Evolutionary conservation across 2,113 vertebrate species (phyloP), one percentile per base, ranked within the genome.

Genomic region (Tachysurus vachellii): DNA sequence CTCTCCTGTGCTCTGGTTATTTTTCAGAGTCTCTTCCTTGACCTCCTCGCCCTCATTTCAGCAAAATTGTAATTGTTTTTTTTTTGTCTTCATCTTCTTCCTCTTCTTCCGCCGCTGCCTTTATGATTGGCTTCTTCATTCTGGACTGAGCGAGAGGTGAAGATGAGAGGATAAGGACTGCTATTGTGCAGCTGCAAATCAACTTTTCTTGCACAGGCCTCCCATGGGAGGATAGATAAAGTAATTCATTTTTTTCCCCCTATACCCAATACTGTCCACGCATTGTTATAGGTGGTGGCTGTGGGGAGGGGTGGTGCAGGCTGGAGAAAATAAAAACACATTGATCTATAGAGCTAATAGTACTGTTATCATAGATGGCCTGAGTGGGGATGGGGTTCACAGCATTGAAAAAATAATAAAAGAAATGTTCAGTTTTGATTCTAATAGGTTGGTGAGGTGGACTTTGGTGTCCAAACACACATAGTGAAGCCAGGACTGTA

Each of bases 291-390:
- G 77, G 79, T 31, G 79, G 79, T 59, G 66, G 54, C 71, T 80
- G 76, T 75, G 87, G 61, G 61, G 62, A 75, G 61, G 83, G 59
- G 62, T 80, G 57, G 13, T 28, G 83, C 21, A 17, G 73, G 50
- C 31, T 71, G 28, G 70, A 70, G 83, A 88, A 86, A 88, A 89
- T 89, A 89, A 91, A 91, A 90, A 89, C 85, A 84, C 88, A 91
- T 91, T 90, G 89, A 91, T 91, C 88, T 87, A 70, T 68, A 47
- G 89, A 81, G 89, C 85, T 90, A 91, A 90, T 89, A 88, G 89
- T 77, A 70, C 62, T 83, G 82, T 90, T 91, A 90, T 89, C 89
- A 87, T 80, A 75, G 64, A 75, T 53, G 17, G 86, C 70, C 81
- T 86, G 86, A 81, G 83, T 54, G 70, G 12, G 84, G 66, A 83